These are phyloP conservation scores for Cheirogaleus major DNA, from an alignment of 2,797 vertebrate genomes.

Conservation along the genomic window DNA sequence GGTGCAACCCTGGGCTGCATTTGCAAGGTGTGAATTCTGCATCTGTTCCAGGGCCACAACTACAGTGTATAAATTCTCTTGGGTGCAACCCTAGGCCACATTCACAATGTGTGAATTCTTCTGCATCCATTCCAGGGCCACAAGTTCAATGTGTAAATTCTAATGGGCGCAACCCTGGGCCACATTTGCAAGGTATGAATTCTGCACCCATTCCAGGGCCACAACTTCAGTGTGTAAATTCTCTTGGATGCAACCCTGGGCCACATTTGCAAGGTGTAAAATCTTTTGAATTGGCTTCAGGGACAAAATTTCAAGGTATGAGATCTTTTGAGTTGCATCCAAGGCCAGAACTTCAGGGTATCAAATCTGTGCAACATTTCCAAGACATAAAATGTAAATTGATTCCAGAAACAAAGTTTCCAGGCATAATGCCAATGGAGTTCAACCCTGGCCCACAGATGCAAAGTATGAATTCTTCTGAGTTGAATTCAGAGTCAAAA, in stretches of 20 bases:
- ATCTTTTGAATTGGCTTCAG: not conserved
- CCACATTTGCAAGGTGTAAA: constrained; percentile 2
- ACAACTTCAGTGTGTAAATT: constrained; percentile 16
- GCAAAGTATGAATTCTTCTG: constrained; percentile 9
- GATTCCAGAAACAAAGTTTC: constrained; percentile 22
- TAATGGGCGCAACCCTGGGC: not conserved
- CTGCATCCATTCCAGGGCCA: not conserved
- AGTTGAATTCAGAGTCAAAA: constrained; percentile 40
- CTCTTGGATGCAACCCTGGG: not conserved
- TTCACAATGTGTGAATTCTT: not conserved
- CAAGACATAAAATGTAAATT: constrained; percentile 14
- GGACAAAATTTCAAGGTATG: not conserved
- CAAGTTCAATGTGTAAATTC: not conserved
- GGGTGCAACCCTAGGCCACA: not conserved
- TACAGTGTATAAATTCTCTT: not conserved
- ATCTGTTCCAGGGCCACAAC: constrained; percentile 11
- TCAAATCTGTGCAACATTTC: not conserved
- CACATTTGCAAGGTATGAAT: not conserved
- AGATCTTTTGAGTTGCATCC: not conserved
- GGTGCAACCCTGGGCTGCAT: not conserved
- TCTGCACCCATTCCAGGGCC: constrained; percentile 8
- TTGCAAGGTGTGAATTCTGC: not conserved
- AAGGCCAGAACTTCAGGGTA: not conserved
- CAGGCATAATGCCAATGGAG: not conserved
- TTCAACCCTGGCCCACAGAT: not conserved